Evolutionary conservation across 1,140 invertebrate genomes (phyloP).

Genomic region (Aphis craccivora): DNA sequence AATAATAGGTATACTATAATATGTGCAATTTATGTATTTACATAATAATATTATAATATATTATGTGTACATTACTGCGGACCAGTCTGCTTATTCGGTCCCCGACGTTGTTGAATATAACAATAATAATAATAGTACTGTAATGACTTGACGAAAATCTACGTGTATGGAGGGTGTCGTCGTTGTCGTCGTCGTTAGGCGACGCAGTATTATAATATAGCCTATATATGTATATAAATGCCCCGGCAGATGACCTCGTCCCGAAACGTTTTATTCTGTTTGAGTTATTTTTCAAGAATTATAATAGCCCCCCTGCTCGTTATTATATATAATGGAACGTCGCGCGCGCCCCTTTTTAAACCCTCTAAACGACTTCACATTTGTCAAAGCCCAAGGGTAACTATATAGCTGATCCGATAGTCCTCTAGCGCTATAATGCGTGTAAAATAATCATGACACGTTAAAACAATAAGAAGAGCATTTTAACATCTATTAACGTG

Average conservation of each 20-base stretch:
- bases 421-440: neutral
- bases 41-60: slow-evolving; percentile 5
- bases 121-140: neutral
- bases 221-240: neutral
- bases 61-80: neutral
- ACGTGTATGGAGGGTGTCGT: neutral
- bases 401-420: neutral
- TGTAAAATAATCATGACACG: slow-evolving; percentile 10
- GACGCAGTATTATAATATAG: neutral
- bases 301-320: neutral
- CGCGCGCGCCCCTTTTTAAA: neutral
- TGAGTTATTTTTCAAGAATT: slow-evolving; percentile 26
- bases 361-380: slow-evolving; percentile 47
- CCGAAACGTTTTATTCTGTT: slow-evolving; percentile 39
- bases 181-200: neutral
- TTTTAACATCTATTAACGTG: slow-evolving; percentile 36
- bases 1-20: neutral
- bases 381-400: slow-evolving; percentile 38
- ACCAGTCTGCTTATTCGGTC: neutral
- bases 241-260: slow-evolving; percentile 1
- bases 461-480: slow-evolving; percentile 37
- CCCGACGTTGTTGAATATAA: neutral
- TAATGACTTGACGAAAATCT: neutral
- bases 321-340: neutral
- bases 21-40: slow-evolving; percentile 13